These are phyloP conservation scores for Lophotriccus pileatus DNA, from an alignment of 2,797 vertebrate genomes.

Conservation along the genomic window DNA sequence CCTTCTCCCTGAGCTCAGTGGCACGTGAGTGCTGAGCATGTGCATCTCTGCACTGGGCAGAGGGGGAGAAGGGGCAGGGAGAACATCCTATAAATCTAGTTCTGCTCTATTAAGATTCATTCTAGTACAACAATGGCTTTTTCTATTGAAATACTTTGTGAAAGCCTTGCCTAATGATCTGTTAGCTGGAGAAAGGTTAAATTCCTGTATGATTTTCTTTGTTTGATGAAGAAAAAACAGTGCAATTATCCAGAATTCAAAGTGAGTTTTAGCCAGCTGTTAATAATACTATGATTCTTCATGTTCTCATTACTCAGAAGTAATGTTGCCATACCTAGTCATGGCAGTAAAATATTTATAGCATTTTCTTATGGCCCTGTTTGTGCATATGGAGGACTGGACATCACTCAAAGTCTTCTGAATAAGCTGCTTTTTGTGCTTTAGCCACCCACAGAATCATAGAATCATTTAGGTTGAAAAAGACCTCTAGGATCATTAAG, in stretches of 20 bases:
- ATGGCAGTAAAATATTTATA: constrained; percentile 55
- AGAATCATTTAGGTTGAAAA: background rate
- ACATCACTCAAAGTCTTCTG: background rate
- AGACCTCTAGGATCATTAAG: background rate
- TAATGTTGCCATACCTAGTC: constrained; percentile 25
- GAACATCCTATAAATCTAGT: constrained; percentile 33
- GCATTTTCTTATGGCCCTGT: constrained; percentile 15
- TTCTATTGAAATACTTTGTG: constrained; percentile 39
- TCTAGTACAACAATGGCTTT: constrained; percentile 27
- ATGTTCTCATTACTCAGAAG: constrained; percentile 41
- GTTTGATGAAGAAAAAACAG: constrained; percentile 59
- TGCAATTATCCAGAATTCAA: constrained; percentile 49
- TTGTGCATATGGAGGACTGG: background rate
- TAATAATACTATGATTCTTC: constrained; percentile 40
- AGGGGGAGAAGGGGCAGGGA: background rate
- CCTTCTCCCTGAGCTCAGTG: background rate
- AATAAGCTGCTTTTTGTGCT: background rate
- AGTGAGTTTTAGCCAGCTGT: constrained; percentile 62
- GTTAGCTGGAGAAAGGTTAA: constrained; percentile 61
- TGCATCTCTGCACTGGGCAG: background rate
- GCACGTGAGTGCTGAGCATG: background rate
- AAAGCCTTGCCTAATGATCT: constrained; percentile 58
- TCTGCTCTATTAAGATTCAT: constrained; percentile 57
- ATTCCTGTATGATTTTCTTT: constrained; percentile 37
- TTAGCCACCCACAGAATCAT: background rate